Evolutionary conservation across 1,140 invertebrate genomes (phyloP).

Genomic region (Anastatus disparis): DNA sequence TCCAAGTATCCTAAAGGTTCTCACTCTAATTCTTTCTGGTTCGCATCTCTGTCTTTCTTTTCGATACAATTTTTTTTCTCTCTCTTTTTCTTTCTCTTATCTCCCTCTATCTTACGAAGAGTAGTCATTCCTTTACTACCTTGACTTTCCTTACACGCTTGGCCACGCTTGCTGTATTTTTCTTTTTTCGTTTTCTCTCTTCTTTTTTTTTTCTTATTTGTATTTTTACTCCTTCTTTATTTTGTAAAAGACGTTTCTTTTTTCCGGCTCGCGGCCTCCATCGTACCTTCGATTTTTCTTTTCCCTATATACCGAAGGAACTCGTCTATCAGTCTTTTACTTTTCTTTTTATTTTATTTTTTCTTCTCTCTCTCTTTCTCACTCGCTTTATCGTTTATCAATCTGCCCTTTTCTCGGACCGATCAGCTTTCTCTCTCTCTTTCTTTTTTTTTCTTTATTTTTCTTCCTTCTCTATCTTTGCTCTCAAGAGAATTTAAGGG

Average conservation of each 20-base stretch:
- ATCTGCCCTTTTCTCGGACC: background rate
- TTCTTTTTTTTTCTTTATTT: too few relatives aligned
- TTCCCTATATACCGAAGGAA: too few relatives aligned
- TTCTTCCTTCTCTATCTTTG: too few relatives aligned
- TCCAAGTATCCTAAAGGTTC: too few relatives aligned
- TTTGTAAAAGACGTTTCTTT: background rate
- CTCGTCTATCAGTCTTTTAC: too few relatives aligned
- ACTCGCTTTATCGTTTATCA: conserved; percentile 11
- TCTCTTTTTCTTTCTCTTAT: background rate
- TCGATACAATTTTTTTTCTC: too few relatives aligned
- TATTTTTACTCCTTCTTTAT: background rate
- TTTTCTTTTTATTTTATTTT: too few relatives aligned
- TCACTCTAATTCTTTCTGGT: conserved; percentile 22
- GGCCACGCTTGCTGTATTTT: background rate
- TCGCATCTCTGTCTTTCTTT: background rate
- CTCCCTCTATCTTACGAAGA: too few relatives aligned
- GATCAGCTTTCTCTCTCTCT: too few relatives aligned
- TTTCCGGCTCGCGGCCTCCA: background rate
- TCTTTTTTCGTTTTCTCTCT: background rate
- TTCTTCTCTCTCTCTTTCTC: background rate
- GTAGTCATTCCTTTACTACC: too few relatives aligned
- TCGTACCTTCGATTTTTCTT: conserved; percentile 1
- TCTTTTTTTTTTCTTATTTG: background rate
- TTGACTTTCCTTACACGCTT: too few relatives aligned
- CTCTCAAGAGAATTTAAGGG: background rate